These are phyloP conservation scores for Hemicordylus capensis DNA, from an alignment of 2,113 vertebrate genomes.

Conservation along the genomic window DNA sequence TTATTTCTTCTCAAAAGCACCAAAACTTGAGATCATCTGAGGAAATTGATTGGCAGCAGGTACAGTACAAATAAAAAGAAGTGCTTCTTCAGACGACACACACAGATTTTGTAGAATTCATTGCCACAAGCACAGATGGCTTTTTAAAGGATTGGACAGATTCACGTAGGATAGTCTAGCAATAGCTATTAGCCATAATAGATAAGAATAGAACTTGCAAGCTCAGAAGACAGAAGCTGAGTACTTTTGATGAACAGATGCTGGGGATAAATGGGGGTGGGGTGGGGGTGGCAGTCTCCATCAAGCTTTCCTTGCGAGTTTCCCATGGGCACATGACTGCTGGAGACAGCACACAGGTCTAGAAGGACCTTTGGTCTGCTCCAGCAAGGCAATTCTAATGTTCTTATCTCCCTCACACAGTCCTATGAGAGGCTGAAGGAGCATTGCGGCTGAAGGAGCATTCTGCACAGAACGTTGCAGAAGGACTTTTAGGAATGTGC, in stretches of 20 bases:
- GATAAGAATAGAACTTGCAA: not conserved
- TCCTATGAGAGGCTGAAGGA: not conserved
- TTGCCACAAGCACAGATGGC: constrained; percentile 4
- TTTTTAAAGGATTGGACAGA: constrained; percentile 20
- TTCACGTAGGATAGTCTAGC: constrained; percentile 16
- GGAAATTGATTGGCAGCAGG: not conserved
- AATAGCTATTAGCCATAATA: constrained; percentile 3
- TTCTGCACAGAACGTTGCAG: not conserved
- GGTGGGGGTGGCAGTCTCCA: not conserved
- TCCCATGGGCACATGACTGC: not conserved
- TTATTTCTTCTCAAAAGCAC: not conserved
- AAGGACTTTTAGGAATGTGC: not conserved
- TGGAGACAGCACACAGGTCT: not conserved
- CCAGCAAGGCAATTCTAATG: not conserved
- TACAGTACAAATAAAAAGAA: constrained; percentile 7
- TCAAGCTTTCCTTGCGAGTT: not conserved
- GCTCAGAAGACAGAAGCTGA: not conserved
- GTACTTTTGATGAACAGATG: not conserved
- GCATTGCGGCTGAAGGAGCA: not conserved
- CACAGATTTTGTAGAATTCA: not conserved
- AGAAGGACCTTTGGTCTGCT: not conserved
- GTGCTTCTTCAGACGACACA: not conserved
- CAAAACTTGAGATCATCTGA: not conserved
- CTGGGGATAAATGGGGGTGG: not conserved
- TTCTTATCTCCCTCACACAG: not conserved